Percentiles rank a stretch among this genome's conserved stretches.
These are phyloP conservation scores for Thalassarche chlororhynchos DNA, from an alignment of 2,113 vertebrate genomes.

Conservation along the genomic window DNA sequence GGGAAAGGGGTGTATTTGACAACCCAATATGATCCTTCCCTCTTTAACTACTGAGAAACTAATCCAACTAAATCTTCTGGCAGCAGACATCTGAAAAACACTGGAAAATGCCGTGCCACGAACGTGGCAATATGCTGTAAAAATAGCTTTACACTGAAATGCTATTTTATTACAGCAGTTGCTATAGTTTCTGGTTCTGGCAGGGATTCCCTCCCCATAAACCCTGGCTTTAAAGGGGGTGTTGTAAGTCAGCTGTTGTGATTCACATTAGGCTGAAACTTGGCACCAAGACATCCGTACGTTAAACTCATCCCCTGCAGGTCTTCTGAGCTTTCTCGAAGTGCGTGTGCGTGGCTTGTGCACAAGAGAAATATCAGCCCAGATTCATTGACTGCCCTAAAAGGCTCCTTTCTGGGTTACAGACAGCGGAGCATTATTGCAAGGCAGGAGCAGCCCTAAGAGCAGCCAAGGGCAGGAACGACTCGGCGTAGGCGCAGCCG, in stretches of 20 bases:
- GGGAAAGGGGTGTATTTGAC: background rate
- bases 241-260: conserved; percentile 62
- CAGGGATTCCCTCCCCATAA: conserved; percentile 10
- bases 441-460: background rate
- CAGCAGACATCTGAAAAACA: conserved; percentile 25
- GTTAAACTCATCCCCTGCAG: conserved; percentile 42
- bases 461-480: background rate
- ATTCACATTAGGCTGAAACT: conserved; percentile 54
- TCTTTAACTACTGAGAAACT: background rate
- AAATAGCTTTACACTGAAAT: conserved; percentile 26
- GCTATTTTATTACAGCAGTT: conserved; percentile 47
- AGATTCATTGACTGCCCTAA: background rate
- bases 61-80: conserved; percentile 43
- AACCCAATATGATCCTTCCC: background rate
- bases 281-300: background rate
- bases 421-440: background rate
- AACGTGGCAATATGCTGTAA: background rate
- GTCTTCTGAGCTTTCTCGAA: conserved; percentile 32
- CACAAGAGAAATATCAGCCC: background rate
- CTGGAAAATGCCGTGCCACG: background rate
- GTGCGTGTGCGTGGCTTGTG: background rate
- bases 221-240: background rate
- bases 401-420: background rate
- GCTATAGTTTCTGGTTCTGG: conserved; percentile 59
- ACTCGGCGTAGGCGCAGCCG: rapidly evolving